phyloP scores from a whole-genome alignment of 1,140 invertebrate species.

The Drosophila kohkoa region DNA sequence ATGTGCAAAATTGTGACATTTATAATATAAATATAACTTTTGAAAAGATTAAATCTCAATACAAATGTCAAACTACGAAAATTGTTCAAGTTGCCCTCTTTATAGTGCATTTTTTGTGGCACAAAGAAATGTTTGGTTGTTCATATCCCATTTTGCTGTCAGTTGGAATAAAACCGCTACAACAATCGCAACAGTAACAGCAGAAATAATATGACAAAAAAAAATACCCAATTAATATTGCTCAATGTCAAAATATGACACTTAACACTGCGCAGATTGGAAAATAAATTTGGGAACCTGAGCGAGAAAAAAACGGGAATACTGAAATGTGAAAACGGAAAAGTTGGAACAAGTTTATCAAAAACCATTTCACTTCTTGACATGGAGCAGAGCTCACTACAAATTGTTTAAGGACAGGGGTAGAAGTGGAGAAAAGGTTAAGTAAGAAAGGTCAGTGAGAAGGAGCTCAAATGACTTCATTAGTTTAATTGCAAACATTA shows the following conservation, averaged over 20 bases:
- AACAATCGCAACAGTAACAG: constrained; percentile 5
- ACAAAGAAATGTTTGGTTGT: constrained; percentile 25
- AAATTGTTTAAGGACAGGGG: not conserved
- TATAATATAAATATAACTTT: no score
- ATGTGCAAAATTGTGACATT: no score
- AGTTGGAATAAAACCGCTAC: constrained; percentile 19
- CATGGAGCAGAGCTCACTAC: constrained; percentile 6
- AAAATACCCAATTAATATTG: constrained; percentile 68
- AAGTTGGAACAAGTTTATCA: constrained; percentile 30
- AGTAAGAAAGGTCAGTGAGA: constrained; percentile 14
- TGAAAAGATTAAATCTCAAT: no score
- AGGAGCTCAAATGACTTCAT: constrained; percentile 71
- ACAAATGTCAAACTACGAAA: not conserved
- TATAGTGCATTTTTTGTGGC: constrained; percentile 10
- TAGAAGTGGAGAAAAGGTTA: not conserved
- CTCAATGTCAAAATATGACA: constrained; percentile 71
- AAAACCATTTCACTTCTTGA: constrained; percentile 12
- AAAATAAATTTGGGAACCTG: constrained; percentile 43
- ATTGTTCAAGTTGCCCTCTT: constrained; percentile 13
- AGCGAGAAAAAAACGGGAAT: constrained; percentile 17
- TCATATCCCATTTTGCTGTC: constrained; percentile 39
- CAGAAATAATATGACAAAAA: constrained; percentile 8
- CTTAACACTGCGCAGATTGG: constrained; percentile 64
- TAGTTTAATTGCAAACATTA: constrained; percentile 81
- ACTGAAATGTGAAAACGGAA: constrained; percentile 11